These are phyloP conservation scores for Helostoma temminkii DNA, from an alignment of 2,797 vertebrate species.

Conservation along the genomic window DNA sequence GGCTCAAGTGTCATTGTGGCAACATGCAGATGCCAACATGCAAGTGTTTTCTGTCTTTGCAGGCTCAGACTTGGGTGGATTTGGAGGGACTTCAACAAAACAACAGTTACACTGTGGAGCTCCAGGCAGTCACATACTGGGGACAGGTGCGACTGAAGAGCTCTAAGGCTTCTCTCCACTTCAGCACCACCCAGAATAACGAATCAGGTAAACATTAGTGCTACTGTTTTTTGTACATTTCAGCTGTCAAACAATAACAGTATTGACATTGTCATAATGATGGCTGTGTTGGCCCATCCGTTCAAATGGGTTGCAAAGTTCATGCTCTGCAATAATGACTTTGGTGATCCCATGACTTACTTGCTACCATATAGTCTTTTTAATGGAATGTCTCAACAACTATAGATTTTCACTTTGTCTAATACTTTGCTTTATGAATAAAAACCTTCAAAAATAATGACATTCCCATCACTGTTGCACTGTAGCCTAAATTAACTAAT, in stretches of 20 bases:
- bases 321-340: not conserved
- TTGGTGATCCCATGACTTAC: not conserved
- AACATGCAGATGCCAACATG: slow-evolving; percentile 56
- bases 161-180: slow-evolving; percentile 89
- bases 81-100: slow-evolving; percentile 90
- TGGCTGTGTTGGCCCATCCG: not conserved
- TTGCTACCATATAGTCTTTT: slow-evolving; percentile 1
- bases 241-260: not conserved
- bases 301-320: not conserved
- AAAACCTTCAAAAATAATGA: no score
- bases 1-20: slow-evolving; percentile 60
- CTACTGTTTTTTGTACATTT: not conserved
- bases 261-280: not conserved
- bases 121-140: slow-evolving; percentile 94
- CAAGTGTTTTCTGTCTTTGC: slow-evolving; percentile 53
- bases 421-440: no score
- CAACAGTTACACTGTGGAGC: slow-evolving; percentile 89
- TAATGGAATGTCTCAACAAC: not conserved
- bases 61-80: slow-evolving; percentile 89
- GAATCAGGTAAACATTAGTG: slow-evolving; percentile 80
- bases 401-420: not conserved
- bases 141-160: slow-evolving; percentile 94
- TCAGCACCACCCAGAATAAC: slow-evolving; percentile 83
- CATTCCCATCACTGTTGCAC: no score
- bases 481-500: no score